Evolutionary conservation across 2,113 vertebrate species (phyloP).

Genomic region (Oenanthe melanoleuca): DNA sequence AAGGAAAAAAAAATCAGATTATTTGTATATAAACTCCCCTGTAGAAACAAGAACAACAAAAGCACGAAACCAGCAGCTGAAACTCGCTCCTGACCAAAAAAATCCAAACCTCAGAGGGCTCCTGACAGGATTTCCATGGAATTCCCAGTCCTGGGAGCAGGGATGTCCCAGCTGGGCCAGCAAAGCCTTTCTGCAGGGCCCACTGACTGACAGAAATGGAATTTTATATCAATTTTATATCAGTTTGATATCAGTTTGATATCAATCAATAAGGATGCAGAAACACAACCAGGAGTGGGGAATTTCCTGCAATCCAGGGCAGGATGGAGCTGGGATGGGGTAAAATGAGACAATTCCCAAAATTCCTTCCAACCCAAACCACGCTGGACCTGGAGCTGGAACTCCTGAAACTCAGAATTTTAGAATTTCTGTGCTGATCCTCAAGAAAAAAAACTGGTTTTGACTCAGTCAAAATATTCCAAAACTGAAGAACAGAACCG

Average conservation of each 20-base stretch:
- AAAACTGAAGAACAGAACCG: too few species aligned
- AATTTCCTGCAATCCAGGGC: background rate
- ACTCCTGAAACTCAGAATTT: too few species aligned
- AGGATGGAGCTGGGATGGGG: background rate
- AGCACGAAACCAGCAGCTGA: background rate
- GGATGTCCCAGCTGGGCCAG: background rate
- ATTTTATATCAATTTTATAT: too few species aligned
- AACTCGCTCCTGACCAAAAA: background rate
- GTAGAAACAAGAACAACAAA: background rate
- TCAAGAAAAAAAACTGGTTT: too few species aligned
- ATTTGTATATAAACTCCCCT: background rate
- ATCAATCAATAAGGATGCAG: fast-evolving
- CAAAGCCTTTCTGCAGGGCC: fast-evolving
- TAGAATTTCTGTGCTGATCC: too few species aligned
- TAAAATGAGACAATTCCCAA: background rate
- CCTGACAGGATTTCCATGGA: background rate
- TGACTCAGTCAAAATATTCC: too few species aligned
- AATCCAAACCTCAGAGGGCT: background rate
- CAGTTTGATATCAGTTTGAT: too few species aligned
- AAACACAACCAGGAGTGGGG: background rate
- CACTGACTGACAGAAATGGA: too few species aligned
- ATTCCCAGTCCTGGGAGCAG: background rate
- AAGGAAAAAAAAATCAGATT: background rate
- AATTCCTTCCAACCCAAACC: too few species aligned
- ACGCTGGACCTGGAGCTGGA: too few species aligned